Base-by-base conservation (phyloP, 2,888 invertebrate genomes). In the Cacoxenus indagator region DNA sequence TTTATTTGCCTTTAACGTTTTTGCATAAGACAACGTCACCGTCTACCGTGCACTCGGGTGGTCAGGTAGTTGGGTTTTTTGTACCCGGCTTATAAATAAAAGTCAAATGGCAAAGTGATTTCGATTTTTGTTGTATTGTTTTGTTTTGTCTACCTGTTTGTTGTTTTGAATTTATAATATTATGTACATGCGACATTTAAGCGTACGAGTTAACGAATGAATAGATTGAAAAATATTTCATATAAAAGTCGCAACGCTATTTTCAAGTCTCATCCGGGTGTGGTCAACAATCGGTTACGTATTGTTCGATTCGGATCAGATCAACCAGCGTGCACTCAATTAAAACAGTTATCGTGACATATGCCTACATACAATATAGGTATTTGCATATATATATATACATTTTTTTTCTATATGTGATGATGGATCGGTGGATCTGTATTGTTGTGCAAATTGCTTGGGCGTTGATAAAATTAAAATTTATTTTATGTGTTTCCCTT, bases 401-500 rank as follows among this genome's bases (percentile, higher is more conserved):
- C 22, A 9, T 51, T 51, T 51, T 11, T 19, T 51, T 22, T 17
- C 22, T 51, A n/a, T n/a, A 43, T n/a, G 45, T n/a, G 37, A 11
- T 37, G 37, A 11, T 37, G 14, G 37, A 37, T 37, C 8, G 9
- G 14, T 37, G 1, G 37, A 37, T 37, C 8, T 9, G 9, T 31
- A 48, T 51, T 22, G 22, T 51, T 51, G 51, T 22, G 17, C 22
- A 51, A 51, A 51, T 51, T 51, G 19, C 8, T 51, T 51, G 22
- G 51, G 51, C 51, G 51, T 51, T 51, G 51, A 51, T 51, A 51
- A 51, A 51, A 43, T 43, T 43, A 43, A 11, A 51, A 17, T 51
- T 19, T 17, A 9, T 51, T 6, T 51, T 17, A 51, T 51, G 4
- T 51, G 22, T 51, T 48, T 48, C 19, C n/a, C n/a, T 17, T 19